Evolutionary conservation across 2,113 vertebrate genomes (phyloP).

Genomic region (Siphamia tubifer): DNA sequence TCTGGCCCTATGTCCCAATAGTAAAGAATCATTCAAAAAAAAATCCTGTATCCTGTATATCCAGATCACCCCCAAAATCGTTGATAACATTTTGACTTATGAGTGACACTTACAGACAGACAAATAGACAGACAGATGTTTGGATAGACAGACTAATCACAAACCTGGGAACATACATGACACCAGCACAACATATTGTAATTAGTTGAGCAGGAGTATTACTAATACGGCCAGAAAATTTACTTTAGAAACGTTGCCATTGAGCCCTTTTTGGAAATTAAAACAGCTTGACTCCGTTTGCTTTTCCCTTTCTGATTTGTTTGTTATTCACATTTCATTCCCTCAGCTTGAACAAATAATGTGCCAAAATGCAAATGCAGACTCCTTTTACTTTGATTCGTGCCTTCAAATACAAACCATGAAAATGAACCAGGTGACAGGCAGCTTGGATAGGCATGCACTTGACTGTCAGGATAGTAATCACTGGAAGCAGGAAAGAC

Average conservation of each 20-base stretch:
- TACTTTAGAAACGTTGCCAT: not conserved
- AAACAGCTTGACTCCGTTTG: not conserved
- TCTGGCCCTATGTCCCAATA: too few species aligned
- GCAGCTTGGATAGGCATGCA: not conserved
- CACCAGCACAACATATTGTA: not conserved
- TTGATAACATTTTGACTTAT: too few species aligned
- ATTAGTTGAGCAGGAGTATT: not conserved
- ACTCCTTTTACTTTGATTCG: not conserved
- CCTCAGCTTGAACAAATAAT: too few species aligned
- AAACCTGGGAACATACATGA: not conserved
- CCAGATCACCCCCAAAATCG: too few species aligned
- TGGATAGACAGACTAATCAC: too few species aligned
- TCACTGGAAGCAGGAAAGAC: not conserved
- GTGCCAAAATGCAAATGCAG: not conserved
- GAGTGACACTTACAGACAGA: too few species aligned
- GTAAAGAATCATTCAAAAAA: too few species aligned
- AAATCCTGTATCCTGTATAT: too few species aligned
- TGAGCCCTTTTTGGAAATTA: not conserved
- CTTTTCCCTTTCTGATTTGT: not conserved
- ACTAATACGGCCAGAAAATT: not conserved
- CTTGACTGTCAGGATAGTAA: not conserved
- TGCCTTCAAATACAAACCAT: not conserved
- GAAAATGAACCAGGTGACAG: constrained; percentile 5
- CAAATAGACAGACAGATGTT: too few species aligned
- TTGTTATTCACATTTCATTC: not conserved